phyloP scores from a whole-genome alignment of 1,140 invertebrate species.

The Orchestia grillus region DNA sequence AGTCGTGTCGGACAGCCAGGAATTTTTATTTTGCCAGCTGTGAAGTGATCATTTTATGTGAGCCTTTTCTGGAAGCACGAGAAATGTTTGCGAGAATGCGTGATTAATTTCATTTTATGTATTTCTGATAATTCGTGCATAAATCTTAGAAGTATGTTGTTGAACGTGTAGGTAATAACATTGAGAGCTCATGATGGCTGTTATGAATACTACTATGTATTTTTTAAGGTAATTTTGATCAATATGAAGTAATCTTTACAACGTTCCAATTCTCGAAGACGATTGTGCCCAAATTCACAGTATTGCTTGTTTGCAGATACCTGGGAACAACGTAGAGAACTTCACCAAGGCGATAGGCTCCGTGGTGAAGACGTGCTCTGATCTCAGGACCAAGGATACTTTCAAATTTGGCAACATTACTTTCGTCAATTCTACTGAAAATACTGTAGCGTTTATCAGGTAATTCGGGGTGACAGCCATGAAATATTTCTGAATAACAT shows the following conservation, averaged over 20 bases:
- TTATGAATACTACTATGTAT: neutral
- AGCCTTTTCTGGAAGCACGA: too few species aligned
- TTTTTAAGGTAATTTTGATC: neutral
- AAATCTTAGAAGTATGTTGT: too few species aligned
- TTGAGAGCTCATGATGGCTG: neutral
- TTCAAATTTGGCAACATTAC: neutral
- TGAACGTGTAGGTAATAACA: neutral
- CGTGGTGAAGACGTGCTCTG: neutral
- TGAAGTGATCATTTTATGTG: too few species aligned
- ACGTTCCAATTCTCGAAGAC: neutral
- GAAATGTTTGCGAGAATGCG: too few species aligned
- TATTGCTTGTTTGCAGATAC: neutral
- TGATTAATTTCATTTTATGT: too few species aligned
- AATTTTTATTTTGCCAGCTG: too few species aligned
- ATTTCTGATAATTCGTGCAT: too few species aligned
- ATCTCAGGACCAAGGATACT: neutral
- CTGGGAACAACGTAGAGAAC: slow-evolving; percentile 14
- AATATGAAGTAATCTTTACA: neutral
- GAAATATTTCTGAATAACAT: too few species aligned
- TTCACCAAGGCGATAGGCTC: neutral
- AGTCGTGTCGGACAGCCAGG: too few species aligned
- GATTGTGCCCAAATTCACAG: neutral
- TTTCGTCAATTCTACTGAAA: slow-evolving; percentile 17
- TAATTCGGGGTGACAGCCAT: neutral
- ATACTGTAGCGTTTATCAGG: slow-evolving; percentile 18